Conservation (phyloP, 2,888 invertebrate genomes). For the Alcis repandata region DNA sequence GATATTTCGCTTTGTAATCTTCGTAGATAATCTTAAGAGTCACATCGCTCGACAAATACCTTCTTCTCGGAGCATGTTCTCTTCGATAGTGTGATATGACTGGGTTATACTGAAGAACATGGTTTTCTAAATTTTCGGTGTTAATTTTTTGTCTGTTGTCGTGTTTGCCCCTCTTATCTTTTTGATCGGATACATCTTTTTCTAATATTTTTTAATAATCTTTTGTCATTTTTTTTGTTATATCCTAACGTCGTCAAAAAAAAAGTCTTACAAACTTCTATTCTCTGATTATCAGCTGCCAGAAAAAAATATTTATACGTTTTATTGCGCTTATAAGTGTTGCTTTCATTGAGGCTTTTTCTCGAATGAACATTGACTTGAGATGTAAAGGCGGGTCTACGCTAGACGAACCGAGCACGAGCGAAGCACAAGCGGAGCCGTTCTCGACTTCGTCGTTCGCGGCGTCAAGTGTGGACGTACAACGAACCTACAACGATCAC, state of each 20-base stretch:
- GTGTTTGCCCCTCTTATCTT: too few species aligned
- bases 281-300: too few species aligned
- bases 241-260: not conserved
- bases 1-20: too few species aligned
- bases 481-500: constrained; percentile 1
- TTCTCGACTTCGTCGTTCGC: not conserved
- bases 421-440: constrained; percentile 1
- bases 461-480: constrained; percentile 1
- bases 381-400: constrained; percentile 6
- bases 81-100: not conserved
- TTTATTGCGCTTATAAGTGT: too few species aligned
- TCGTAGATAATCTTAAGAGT: not conserved
- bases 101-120: constrained; percentile 1
- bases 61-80: not conserved
- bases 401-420: constrained; percentile 5
- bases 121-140: too few species aligned
- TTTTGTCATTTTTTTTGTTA: too few species aligned
- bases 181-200: too few species aligned
- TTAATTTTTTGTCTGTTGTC: too few species aligned
- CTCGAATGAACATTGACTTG: too few species aligned
- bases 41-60: not conserved
- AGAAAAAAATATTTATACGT: too few species aligned
- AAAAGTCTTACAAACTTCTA: not conserved
- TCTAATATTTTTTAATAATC: too few species aligned
- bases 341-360: too few species aligned